phyloP scores from a whole-genome alignment of 2,797 vertebrate genomes.

The Lateolabrax maculatus region DNA sequence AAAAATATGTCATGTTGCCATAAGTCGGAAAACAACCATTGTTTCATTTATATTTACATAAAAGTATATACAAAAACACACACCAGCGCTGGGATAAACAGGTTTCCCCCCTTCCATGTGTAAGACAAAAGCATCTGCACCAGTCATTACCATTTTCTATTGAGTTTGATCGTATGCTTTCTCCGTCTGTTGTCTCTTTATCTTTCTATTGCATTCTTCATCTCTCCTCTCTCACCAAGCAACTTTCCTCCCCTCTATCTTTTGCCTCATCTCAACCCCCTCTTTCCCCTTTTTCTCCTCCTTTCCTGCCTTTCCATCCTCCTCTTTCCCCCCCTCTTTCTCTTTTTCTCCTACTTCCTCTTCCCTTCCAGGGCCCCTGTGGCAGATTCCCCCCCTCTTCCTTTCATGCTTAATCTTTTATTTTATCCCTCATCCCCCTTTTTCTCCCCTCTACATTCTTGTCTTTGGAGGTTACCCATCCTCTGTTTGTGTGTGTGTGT shows the following conservation, averaged over 20 bases:
- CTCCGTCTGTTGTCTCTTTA: conserved; percentile 14
- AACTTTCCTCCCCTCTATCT: not conserved
- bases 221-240: conserved; percentile 2
- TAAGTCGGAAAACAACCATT: conserved; percentile 10
- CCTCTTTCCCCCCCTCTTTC: not conserved
- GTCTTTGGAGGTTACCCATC: conserved; percentile 36
- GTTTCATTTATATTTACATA: conserved; percentile 34
- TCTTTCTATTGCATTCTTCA: conserved; percentile 14
- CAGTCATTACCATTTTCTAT: conserved; percentile 31
- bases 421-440: conserved; percentile 41
- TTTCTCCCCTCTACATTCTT: conserved; percentile 34
- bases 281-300: not conserved
- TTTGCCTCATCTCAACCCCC: conserved; percentile 16
- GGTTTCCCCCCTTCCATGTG: conserved; percentile 5
- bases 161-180: conserved; percentile 27
- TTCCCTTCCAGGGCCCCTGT: conserved; percentile 31
- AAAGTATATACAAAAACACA: conserved; percentile 12
- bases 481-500: conserved; percentile 14
- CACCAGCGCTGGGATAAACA: conserved; percentile 5
- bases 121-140: conserved; percentile 26
- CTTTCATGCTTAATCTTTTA: conserved; percentile 59
- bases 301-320: not conserved
- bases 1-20: conserved; percentile 13
- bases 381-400: conserved; percentile 43
- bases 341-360: conserved; percentile 19